These are phyloP conservation scores for Sphyrna mokarran DNA, from an alignment of 2,113 vertebrate genomes.

Conservation along the genomic window DNA sequence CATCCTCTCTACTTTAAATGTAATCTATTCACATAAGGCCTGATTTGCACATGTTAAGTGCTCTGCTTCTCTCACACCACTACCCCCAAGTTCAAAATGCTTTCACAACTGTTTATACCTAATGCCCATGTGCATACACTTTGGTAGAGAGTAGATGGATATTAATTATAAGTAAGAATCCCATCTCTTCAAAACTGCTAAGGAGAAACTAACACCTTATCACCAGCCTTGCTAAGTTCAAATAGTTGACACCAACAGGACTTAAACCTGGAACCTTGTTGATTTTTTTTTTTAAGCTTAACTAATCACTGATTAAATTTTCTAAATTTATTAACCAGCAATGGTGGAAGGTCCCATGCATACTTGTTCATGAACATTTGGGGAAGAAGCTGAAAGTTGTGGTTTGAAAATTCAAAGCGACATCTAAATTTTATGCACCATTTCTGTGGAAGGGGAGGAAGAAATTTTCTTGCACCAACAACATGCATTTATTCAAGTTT, in stretches of 20 bases:
- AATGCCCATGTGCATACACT: neutral
- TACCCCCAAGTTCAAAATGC: neutral
- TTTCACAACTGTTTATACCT: neutral
- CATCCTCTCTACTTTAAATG: neutral
- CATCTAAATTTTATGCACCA: neutral
- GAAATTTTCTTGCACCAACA: neutral
- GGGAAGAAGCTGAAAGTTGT: neutral
- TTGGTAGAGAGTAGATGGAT: neutral
- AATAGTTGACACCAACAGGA: neutral
- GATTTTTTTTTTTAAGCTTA: neutral
- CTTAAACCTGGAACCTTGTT: neutral
- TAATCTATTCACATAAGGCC: neutral
- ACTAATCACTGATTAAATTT: neutral
- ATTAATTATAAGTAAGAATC: neutral
- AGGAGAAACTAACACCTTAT: neutral
- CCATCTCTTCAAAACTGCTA: neutral
- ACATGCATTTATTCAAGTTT: neutral
- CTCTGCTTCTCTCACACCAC: neutral
- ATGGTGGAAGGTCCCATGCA: neutral
- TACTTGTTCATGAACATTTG: neutral
- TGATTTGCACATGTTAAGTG: neutral
- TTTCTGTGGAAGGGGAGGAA: neutral
- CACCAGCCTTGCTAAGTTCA: neutral
- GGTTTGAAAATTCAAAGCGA: neutral
- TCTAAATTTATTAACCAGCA: neutral